Conservation (phyloP, 2,113 vertebrate species). For the Reinhardtius hippoglossoides region DNA sequence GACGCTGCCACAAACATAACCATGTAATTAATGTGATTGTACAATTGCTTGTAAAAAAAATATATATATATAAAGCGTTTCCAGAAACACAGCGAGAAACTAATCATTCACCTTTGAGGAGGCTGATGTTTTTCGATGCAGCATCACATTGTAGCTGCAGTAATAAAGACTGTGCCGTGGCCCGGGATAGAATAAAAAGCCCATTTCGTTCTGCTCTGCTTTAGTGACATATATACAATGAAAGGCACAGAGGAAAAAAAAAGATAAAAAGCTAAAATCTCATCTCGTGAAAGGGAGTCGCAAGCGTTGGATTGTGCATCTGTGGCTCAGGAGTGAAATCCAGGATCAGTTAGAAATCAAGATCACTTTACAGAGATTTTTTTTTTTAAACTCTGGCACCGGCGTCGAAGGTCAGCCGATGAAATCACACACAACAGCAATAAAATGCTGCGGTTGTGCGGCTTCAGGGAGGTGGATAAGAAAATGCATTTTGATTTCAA, state of each 20-base stretch:
- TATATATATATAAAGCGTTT: neutral
- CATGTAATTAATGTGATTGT: neutral
- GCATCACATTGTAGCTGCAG: conserved; percentile 31
- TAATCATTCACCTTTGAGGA: conserved; percentile 1
- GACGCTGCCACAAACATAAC: neutral
- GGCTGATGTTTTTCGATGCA: conserved; percentile 18
- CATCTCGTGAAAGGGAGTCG: conserved; percentile 41
- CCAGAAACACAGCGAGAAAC: conserved; percentile 1
- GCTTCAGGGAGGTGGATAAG: neutral
- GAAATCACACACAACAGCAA: too few species aligned
- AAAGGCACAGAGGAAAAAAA: neutral
- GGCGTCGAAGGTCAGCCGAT: neutral
- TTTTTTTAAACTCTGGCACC: neutral
- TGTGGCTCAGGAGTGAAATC: conserved; percentile 4
- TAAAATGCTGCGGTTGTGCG: neutral
- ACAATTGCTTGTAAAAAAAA: neutral
- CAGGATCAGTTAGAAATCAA: neutral
- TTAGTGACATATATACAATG: conserved; percentile 54
- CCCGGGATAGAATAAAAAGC: neutral
- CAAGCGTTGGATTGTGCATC: conserved; percentile 5
- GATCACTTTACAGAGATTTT: conserved; percentile 33
- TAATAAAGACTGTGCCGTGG: conserved; percentile 43
- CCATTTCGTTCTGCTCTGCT: conserved; percentile 40
- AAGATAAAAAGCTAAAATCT: conserved; percentile 36
- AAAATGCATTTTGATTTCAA: neutral